Base-by-base conservation (phyloP, 2,113 vertebrate genomes). In the Sphaerodactylus townsendi region DNA sequence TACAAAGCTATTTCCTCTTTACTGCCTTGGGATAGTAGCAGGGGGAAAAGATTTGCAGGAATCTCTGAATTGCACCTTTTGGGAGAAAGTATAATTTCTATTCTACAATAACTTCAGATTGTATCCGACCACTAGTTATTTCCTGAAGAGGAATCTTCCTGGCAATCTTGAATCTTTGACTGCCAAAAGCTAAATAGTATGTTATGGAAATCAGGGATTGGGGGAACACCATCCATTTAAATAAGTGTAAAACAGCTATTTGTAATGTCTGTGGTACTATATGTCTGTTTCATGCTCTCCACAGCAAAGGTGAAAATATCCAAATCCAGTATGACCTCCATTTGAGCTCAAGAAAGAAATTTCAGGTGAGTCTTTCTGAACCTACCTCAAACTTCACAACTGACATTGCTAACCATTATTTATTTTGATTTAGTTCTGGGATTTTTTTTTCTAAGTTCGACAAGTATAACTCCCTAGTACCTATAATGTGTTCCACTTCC, bases 1-100 rank as follows among this genome's bases (percentile, higher is more conserved):
- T 92, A 81, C 85, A 64, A 50, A 75, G 46, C 83, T 73, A 81
- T 82, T 83, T 78, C 85, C 48, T 85, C 70, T 53, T 79, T 77
- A 59, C 89, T 86, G 80, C 70, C 81, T 83, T 44, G 77, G 75
- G 81, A 84, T 71, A 79, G 72, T 62, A 19, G 2, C 10, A 2
- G 6, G 9, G 50, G 33, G 17, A 10, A 15, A 37, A 72, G 70
- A 85, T 86, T 8, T 53, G 79, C 81, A 25, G 70, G 66, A 86
- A 65, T 85, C 1, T 88, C 0, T 2, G n/a, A 75, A 0, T 53
- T 5, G 23, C 6, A 8, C 41, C 76, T 88, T 19, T 81, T 84
- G 3, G 62, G 14, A 30, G 71, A 33, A 1, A 2, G 4, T 1
- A 15, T 48, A n/a, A 10, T 10, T 35, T 28, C 5, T 37, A 1